Evolutionary conservation across 2,113 vertebrate genomes (phyloP), one percentile per base, ranked within the genome.

Genomic region (Corydoras sp.): DNA sequence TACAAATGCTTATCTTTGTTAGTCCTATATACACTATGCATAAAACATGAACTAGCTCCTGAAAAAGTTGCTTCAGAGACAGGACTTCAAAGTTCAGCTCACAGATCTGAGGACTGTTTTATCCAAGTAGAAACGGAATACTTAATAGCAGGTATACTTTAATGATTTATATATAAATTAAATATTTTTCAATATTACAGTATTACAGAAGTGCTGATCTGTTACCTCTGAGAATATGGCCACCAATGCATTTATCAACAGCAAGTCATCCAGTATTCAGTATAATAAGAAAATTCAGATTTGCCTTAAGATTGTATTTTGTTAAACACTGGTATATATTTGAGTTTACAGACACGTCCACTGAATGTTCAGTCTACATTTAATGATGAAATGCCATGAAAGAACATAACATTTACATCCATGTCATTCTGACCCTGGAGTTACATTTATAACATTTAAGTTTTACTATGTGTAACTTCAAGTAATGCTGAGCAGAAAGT

Each of bases 111-210:
- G 85, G 81, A 77, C 85, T 90, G 88, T 91, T 91, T 91, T 91
- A 91, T 91, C 90, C 89, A 84, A 87, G 83, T 88, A 88, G 88
- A 91, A 90, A 90, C 87, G 87, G 89, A 91, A 91, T 91, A 85
- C 82, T 83, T 91, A 90, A 91, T 90, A 86, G 79, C 75, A 85
- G 70, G 83, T 85, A 83, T 85, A 85, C 89, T 89, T 89, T 90
- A 90, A 90, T 89, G 90, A 90, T 87, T 87, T 85, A 81, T 80
- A 85, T 89, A 90, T 88, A 85, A 89, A 91, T 91, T 88, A 90
- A 90, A 89, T 89, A 90, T 91, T 80, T 43, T 43, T 43, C 35
- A 43, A 43, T 43, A 43, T 43, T 43, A 84, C 82, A 73, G 83
- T 80, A 87, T 87, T 86, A 85, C 73, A 51, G 62, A 73, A 74